Percentiles rank a stretch among this genome's conserved stretches.
Conservation (phyloP, 2,888 invertebrate species). For the Deroplatys truncata region DNA sequence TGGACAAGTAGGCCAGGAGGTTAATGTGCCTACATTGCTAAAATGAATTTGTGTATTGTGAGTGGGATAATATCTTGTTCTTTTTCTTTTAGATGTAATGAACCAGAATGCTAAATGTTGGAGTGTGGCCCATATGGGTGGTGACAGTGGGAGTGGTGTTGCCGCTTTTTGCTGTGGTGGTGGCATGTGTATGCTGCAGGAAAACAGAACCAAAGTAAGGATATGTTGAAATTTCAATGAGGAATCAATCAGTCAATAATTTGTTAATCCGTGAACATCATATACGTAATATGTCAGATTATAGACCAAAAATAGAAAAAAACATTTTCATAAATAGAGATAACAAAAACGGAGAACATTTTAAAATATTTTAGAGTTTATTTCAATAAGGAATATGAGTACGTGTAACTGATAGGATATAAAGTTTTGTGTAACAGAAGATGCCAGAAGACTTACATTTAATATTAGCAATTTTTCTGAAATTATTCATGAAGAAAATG, state of each 20-base stretch:
- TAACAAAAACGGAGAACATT: too few species aligned
- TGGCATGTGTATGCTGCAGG: conserved; percentile 70
- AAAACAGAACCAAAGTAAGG: conserved; percentile 70
- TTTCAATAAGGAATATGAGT: too few species aligned
- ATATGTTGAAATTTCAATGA: background rate
- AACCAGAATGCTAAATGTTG: conserved; percentile 20
- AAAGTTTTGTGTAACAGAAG: too few species aligned
- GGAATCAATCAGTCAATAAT: too few species aligned
- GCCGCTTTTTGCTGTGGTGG: conserved; percentile 53
- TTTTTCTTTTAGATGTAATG: background rate
- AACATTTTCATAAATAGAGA: too few species aligned
- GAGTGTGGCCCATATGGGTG: conserved; percentile 40
- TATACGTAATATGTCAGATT: background rate
- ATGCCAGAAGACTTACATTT: too few species aligned
- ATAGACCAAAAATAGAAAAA: too few species aligned
- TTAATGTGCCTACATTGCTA: conserved; percentile 8
- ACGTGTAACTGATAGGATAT: too few species aligned
- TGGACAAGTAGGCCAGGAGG: conserved; percentile 23
- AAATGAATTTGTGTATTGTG: background rate
- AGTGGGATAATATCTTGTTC: background rate
- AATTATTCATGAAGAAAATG: too few species aligned
- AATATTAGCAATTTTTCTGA: too few species aligned
- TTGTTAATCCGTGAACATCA: too few species aligned
- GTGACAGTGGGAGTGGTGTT: conserved; percentile 32
- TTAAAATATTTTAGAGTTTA: too few species aligned